Conservation (phyloP, 2,888 invertebrate species). For the Julus scanicus region DNA sequence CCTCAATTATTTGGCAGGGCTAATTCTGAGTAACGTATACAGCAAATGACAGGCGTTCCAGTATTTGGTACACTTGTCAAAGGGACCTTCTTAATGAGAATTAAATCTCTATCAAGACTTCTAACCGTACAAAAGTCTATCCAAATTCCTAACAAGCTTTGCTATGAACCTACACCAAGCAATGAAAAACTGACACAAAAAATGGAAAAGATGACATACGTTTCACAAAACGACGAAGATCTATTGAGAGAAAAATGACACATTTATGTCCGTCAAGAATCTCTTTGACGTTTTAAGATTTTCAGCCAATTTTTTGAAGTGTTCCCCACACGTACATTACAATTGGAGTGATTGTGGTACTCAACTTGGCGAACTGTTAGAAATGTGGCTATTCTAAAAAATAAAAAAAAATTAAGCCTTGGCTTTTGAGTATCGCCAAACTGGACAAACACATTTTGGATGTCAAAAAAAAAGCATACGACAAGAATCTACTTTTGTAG, state of each 20-base stretch:
- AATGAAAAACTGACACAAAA: not conserved
- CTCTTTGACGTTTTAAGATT: constrained; percentile 5
- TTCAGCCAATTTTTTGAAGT: not conserved
- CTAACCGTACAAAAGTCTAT: not conserved
- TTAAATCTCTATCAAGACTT: not conserved
- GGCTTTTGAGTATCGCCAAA: too few species aligned
- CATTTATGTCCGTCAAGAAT: not conserved
- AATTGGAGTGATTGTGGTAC: not conserved
- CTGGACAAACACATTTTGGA: too few species aligned
- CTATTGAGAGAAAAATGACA: not conserved
- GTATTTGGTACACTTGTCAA: not conserved
- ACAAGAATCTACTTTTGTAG: too few species aligned
- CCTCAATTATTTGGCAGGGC: not conserved
- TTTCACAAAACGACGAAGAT: not conserved
- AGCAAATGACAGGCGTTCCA: not conserved
- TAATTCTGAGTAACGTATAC: constrained; percentile 21
- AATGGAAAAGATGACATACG: not conserved
- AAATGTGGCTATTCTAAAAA: not conserved
- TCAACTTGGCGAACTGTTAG: not conserved
- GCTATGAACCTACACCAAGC: not conserved
- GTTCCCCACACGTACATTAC: not conserved
- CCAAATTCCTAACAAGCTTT: not conserved
- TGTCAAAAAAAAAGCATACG: too few species aligned
- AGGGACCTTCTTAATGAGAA: not conserved
- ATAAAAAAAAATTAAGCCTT: too few species aligned